A percentile compares a stretch with the other conserved stretches of the same genome.
phyloP scores from a whole-genome alignment of 35 echinoderm and acorn worm species.

The Lytechinus pictus region DNA sequence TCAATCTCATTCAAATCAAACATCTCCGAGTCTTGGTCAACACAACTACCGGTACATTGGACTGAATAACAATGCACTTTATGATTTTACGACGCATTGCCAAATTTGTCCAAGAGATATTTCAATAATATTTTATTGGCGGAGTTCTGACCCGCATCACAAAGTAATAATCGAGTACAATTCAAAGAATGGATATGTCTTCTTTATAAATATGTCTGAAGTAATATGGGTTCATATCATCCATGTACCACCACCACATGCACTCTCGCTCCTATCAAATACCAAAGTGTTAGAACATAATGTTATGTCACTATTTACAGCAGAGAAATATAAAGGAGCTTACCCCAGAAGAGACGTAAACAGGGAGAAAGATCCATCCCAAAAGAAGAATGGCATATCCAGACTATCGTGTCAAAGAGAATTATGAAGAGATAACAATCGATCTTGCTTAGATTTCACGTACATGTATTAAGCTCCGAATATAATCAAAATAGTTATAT shows the following conservation, averaged over 20 bases:
- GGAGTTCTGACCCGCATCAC: neutral
- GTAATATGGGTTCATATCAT: too few relatives aligned
- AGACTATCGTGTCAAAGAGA: neutral
- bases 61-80: neutral
- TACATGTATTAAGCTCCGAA: too few relatives aligned
- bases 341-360: slow-evolving; percentile 1
- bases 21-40: neutral
- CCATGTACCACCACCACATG: too few relatives aligned
- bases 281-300: too few relatives aligned
- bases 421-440: too few relatives aligned
- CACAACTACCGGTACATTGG: neutral
- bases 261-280: too few relatives aligned
- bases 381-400: neutral
- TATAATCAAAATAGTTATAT: too few relatives aligned
- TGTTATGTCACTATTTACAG: too few relatives aligned
- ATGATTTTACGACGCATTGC: neutral
- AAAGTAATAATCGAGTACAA: neutral
- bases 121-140: neutral
- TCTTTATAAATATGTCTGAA: too few relatives aligned
- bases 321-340: neutral
- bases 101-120: neutral
- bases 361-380: slow-evolving; percentile 21
- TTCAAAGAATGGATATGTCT: too few relatives aligned
- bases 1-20: neutral
- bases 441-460: too few relatives aligned